A percentile compares a stretch with the other conserved stretches of the same genome.
phyloP scores from a whole-genome alignment of 2,888 invertebrate genomes.

The Microctonus hyperodae region DNA sequence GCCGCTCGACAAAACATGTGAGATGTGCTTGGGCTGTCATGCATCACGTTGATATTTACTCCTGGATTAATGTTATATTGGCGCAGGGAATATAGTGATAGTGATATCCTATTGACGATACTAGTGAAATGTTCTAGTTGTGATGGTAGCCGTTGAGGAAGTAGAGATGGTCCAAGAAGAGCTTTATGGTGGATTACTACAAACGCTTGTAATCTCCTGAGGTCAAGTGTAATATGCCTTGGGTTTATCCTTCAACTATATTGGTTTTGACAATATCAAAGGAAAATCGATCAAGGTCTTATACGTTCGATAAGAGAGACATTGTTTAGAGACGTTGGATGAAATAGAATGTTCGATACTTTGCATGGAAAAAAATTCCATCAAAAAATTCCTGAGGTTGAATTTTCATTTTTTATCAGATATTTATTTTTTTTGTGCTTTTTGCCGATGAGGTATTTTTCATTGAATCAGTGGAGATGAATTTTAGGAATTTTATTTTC shows the following conservation, averaged over 20 bases:
- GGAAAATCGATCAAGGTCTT: neutral
- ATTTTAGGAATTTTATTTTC: too few species aligned
- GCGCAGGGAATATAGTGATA: constrained; percentile 19
- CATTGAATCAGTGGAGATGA: too few species aligned
- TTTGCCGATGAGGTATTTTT: neutral
- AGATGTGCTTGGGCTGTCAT: constrained; percentile 26
- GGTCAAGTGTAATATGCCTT: constrained; percentile 9
- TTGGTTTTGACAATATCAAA: neutral
- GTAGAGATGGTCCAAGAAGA: constrained; percentile 4
- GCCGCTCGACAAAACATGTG: constrained; percentile 31
- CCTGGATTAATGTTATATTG: constrained; percentile 35
- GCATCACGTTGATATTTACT: constrained; percentile 31
- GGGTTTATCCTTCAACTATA: neutral
- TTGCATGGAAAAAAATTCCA: neutral
- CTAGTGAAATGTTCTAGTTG: neutral
- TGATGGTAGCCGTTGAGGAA: neutral
- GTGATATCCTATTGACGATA: neutral
- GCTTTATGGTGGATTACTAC: constrained; percentile 18
- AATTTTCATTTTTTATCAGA: too few species aligned
- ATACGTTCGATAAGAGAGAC: neutral
- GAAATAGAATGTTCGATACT: neutral
- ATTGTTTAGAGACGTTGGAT: neutral
- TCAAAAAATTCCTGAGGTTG: neutral
- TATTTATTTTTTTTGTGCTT: neutral
- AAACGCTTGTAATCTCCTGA: constrained; percentile 18